Conservation (phyloP, 1,140 invertebrate species). For the Atopsyche davidsoni region DNA sequence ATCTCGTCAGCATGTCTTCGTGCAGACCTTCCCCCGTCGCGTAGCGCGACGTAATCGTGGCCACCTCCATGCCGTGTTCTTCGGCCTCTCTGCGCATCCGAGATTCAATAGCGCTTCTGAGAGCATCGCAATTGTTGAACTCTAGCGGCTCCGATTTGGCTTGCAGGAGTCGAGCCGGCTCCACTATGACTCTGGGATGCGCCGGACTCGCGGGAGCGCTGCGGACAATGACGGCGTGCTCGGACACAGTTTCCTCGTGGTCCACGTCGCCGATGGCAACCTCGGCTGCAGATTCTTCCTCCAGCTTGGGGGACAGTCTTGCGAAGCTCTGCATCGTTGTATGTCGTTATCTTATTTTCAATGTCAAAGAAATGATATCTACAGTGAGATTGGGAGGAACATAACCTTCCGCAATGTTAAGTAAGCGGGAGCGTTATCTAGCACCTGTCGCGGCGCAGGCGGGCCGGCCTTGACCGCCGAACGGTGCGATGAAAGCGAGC, state of each 20-base stretch:
- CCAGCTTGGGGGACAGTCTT: slow-evolving; percentile 19
- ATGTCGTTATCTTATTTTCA: background rate
- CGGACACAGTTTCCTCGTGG: slow-evolving; percentile 24
- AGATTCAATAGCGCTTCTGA: slow-evolving; percentile 13
- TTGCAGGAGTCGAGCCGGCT: slow-evolving; percentile 16
- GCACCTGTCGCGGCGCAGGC: too few relatives aligned
- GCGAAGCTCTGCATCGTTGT: slow-evolving; percentile 19
- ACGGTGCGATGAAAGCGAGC: background rate
- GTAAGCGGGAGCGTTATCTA: slow-evolving; percentile 3
- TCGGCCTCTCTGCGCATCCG: slow-evolving; percentile 1
- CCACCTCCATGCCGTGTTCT: background rate
- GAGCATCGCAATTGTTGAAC: slow-evolving; percentile 17
- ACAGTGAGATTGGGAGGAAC: too few relatives aligned
- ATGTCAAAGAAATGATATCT: slow-evolving; percentile 14
- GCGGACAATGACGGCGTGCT: slow-evolving; percentile 3
- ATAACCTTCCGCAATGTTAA: slow-evolving; percentile 26
- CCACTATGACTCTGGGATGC: slow-evolving; percentile 27
- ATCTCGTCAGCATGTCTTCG: slow-evolving; percentile 17
- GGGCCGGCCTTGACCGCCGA: slow-evolving; percentile 22
- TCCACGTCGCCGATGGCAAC: slow-evolving; percentile 21
- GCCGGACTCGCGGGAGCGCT: slow-evolving; percentile 3
- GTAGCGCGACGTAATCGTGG: slow-evolving; percentile 4
- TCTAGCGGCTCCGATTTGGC: slow-evolving; percentile 14
- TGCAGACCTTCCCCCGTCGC: background rate
- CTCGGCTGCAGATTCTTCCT: slow-evolving; percentile 17